phyloP scores from a whole-genome alignment of 2,113 vertebrate species.

The Morone chrysops region DNA sequence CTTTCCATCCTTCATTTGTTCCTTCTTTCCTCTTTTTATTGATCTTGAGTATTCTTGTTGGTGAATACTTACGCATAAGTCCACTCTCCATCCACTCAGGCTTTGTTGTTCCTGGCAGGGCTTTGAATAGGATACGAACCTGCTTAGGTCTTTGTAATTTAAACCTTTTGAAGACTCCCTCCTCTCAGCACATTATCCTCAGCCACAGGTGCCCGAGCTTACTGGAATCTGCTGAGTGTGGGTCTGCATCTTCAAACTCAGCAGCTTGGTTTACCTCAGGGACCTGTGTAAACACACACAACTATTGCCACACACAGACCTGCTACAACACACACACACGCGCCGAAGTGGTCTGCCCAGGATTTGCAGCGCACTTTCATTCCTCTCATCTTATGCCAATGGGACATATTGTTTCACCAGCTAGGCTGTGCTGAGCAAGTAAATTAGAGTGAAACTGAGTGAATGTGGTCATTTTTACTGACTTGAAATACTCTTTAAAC shows the following conservation, averaged over 20 bases:
- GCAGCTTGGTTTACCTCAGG: slow-evolving; percentile 66
- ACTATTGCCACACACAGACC: slow-evolving; percentile 23
- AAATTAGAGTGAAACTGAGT: slow-evolving; percentile 2
- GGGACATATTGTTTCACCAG: slow-evolving; percentile 1
- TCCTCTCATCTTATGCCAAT: slow-evolving; percentile 41
- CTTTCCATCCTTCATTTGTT: neutral
- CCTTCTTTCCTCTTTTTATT: neutral
- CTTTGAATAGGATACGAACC: slow-evolving; percentile 25
- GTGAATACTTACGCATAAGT: slow-evolving; percentile 1
- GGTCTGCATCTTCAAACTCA: slow-evolving; percentile 49
- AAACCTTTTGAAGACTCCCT: slow-evolving; percentile 45
- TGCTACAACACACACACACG: neutral
- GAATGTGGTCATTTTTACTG: slow-evolving; percentile 17
- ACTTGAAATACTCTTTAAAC: slow-evolving; percentile 11
- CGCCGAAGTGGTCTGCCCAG: neutral
- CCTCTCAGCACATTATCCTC: slow-evolving; percentile 41
- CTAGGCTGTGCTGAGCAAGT: slow-evolving; percentile 19
- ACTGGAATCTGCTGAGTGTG: slow-evolving; percentile 65
- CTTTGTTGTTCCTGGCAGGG: slow-evolving; percentile 42
- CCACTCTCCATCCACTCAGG: neutral
- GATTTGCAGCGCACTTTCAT: slow-evolving; percentile 32
- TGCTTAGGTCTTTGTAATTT: slow-evolving; percentile 24
- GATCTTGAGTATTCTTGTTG: neutral
- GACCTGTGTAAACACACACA: slow-evolving; percentile 36
- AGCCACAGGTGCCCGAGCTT: slow-evolving; percentile 53